phyloP scores from a whole-genome alignment of 1,140 invertebrate species.

The Leucophenga varia region DNA sequence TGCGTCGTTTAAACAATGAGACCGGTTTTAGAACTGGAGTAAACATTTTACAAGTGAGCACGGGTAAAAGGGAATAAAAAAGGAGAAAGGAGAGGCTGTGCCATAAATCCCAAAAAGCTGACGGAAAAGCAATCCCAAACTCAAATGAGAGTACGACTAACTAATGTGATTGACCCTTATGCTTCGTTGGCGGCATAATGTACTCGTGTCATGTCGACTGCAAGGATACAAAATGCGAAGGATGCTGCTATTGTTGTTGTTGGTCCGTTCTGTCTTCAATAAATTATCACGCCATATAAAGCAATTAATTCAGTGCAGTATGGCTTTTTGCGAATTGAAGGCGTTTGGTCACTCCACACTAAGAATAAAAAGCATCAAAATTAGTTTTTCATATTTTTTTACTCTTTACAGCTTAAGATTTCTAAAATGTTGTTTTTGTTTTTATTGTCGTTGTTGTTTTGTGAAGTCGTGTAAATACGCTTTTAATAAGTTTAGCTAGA shows the following conservation, averaged over 20 bases:
- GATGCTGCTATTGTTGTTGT: too few species aligned
- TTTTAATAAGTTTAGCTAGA: too few species aligned
- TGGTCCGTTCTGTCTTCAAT: conserved; percentile 48
- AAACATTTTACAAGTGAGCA: too few species aligned
- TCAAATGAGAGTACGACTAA: conserved; percentile 26
- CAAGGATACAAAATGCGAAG: too few species aligned
- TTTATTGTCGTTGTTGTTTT: conserved; percentile 14
- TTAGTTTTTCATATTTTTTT: conserved; percentile 26
- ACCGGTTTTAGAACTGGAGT: background rate
- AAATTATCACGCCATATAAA: conserved; percentile 54
- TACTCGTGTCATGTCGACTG: too few species aligned
- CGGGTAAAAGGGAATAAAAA: too few species aligned
- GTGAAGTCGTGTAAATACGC: conserved; percentile 36
- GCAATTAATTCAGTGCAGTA: conserved; percentile 40
- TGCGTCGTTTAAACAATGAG: background rate
- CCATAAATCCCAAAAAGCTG: too few species aligned
- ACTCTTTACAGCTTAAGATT: conserved; percentile 25
- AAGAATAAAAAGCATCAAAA: too few species aligned
- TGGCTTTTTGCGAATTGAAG: background rate
- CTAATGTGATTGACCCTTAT: conserved; percentile 53
- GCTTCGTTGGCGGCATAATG: conserved; percentile 28
- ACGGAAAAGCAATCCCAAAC: background rate
- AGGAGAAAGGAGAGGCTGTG: too few species aligned
- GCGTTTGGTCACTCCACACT: too few species aligned
- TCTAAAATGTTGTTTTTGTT: background rate